phyloP scores from a whole-genome alignment of 2,113 vertebrate species.

The Xiphophorus hellerii region DNA sequence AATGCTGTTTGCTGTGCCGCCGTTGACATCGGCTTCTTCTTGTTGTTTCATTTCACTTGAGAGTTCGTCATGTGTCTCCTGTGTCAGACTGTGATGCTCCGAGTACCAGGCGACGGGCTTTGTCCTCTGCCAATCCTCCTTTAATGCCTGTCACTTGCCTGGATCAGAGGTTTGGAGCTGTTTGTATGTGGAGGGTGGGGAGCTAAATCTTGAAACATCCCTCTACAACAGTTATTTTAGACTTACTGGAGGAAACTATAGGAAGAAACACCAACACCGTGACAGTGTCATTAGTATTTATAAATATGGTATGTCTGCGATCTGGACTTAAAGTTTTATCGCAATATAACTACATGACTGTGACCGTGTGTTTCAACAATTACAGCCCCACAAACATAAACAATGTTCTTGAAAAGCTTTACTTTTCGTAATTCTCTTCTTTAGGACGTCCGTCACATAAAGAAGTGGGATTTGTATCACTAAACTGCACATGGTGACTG shows the following conservation, averaged over 20 bases:
- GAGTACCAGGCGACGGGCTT: constrained; percentile 24
- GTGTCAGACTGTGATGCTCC: constrained; percentile 18
- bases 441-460: too few relatives aligned
- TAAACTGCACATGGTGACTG: too few relatives aligned
- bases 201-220: constrained; percentile 26
- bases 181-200: constrained; percentile 11
- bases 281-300: too few relatives aligned
- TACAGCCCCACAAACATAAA: too few relatives aligned
- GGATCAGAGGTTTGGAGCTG: constrained; percentile 12
- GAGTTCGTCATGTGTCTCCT: constrained; percentile 16
- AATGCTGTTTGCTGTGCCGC: constrained; percentile 50
- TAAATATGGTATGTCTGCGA: too few relatives aligned
- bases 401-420: too few relatives aligned
- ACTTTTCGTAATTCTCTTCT: too few relatives aligned
- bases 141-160: constrained; percentile 50
- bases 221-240: constrained; percentile 20
- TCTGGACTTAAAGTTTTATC: too few relatives aligned
- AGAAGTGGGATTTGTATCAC: too few relatives aligned
- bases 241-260: constrained; percentile 18
- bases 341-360: too few relatives aligned
- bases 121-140: constrained; percentile 33
- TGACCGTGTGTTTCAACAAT: too few relatives aligned
- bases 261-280: constrained; percentile 3
- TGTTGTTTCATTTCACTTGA: constrained; percentile 5
- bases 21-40: constrained; percentile 33